Evolutionary conservation across 2,797 vertebrate genomes (phyloP), one percentile per base, ranked within the genome.

Genomic region (Glossophaga mutica): DNA sequence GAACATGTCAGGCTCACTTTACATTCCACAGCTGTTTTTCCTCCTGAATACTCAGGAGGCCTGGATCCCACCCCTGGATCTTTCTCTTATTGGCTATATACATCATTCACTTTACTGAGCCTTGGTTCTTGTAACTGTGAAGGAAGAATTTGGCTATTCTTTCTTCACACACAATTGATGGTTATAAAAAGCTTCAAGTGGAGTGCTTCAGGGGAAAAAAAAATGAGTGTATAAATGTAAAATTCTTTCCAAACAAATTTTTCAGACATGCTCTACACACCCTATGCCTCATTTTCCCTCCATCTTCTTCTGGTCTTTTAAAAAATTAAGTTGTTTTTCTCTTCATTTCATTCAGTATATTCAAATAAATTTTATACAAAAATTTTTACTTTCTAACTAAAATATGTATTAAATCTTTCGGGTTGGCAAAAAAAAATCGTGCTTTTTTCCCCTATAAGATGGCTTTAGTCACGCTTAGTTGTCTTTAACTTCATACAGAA

Each of bases 201-300:
- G 46, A 83, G 37, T 57, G 32, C 39, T 76, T 59, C 15, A 24
- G 24, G 76, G 32, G 11, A 52, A 87, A 19, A 52, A 87, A 89
- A 91, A 32, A 71, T n/a, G 34, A 50, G 44, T 46, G 34, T 87
- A 50, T 82, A 90, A 85, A 52, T 44, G 29, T 82, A 89, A 46
- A 73, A 46, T 87, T 77, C 87, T 89, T 93, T 74, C 42, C 62
- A 77, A 52, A 81, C n/a, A 93, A 59, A 70, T 71, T 85, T 70
- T 37, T 95, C 85, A 77, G 50, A 55, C 83, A 65, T 19, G 5
- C 78, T 82, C 42, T 68, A 46, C 7, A 92, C 6, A 95, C 59
- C 39, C 74, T 83, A 21, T 32, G 46, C 22, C n/a, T 95, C 39
- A 34, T 59, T 87, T 87, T 81, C 34, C 12, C 50, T 55, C 59